Evolutionary conservation across 1,140 invertebrate genomes (phyloP).

Genomic region (Leptinotarsa defecta): DNA sequence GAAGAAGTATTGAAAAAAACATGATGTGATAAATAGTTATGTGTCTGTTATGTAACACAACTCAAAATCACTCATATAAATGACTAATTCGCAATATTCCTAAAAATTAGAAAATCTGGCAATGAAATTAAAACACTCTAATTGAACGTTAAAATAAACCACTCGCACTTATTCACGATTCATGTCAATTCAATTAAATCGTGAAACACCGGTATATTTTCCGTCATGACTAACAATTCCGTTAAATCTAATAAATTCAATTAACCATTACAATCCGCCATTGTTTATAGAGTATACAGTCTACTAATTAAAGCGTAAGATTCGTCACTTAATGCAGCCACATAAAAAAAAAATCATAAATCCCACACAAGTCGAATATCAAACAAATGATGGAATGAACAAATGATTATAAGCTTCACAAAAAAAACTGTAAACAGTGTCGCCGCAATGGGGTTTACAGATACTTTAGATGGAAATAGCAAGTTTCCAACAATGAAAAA

Average conservation of each 20-base stretch:
- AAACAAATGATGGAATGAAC: conserved; percentile 2
- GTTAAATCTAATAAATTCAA: background rate
- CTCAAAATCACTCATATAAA: too few species aligned
- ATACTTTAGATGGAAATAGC: background rate
- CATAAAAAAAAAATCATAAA: background rate
- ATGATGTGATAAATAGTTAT: too few species aligned
- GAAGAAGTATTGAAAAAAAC: too few species aligned
- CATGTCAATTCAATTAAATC: conserved; percentile 1
- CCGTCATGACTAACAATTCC: background rate
- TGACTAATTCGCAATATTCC: too few species aligned
- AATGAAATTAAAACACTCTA: background rate
- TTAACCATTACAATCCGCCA: background rate
- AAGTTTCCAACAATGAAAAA: too few species aligned
- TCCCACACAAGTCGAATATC: background rate
- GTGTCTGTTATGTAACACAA: too few species aligned
- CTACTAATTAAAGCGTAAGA: background rate
- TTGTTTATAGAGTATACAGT: background rate
- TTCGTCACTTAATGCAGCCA: background rate
- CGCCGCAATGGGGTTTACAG: background rate
- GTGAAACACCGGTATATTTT: background rate
- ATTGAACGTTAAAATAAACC: background rate
- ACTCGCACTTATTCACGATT: background rate
- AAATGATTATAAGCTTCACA: background rate
- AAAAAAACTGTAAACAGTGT: background rate
- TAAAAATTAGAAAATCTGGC: too few species aligned